Evolutionary conservation across 2,888 invertebrate species (phyloP), one percentile per base, ranked within the genome.

Genomic region (Gymnocheta viridis): DNA sequence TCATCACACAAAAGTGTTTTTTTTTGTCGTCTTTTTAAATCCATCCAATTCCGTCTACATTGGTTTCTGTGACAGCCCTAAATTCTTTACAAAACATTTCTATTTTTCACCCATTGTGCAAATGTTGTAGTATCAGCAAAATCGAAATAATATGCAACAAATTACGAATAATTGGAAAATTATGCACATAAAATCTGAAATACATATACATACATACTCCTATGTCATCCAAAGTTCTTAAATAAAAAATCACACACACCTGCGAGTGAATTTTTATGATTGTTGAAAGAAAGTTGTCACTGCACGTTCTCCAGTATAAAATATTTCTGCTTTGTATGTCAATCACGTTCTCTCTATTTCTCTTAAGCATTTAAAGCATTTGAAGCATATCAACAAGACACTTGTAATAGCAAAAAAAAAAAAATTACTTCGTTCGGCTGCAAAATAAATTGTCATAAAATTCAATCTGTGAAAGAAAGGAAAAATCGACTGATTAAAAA

Each of bases 311-410:
- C 17, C 3, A 32, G 27, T 32, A n/a, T 56, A 29, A 17, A 32
- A 32, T 56, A 32, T 56, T 49, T 32, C 27, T 60, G 6, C 17
- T n/a, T 12, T 19, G 14, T 22, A 70, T 70, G 69, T 44, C 70
- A 69, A 62, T 44, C 78, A 78, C 69, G 78, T 70, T 51, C 69
- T 44, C 4, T 22, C 62, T 54, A 60, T 70, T n/a, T n/a, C n/a
- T n/a, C n/a, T n/a, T n/a, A n/a, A n/a, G 60, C 62, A 22, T 49
- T 24, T 51, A 1, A 24, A 24, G 14, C 24, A 14, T 24, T 22
- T 51, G 14, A 51, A 51, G 2, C 12, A 19, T 51, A 24, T 51
- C 51, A 51, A 4, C 49, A 51, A 51, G 49, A 32, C 27, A 3
- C 4, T 19, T 24, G 62, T 54, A 35, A 49, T 32, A 69, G 22